A percentile compares a stretch with the other conserved stretches of the same genome.
Evolutionary conservation across 2,797 vertebrate genomes (phyloP).

Genomic region (Pseudochirops corinnae): DNA sequence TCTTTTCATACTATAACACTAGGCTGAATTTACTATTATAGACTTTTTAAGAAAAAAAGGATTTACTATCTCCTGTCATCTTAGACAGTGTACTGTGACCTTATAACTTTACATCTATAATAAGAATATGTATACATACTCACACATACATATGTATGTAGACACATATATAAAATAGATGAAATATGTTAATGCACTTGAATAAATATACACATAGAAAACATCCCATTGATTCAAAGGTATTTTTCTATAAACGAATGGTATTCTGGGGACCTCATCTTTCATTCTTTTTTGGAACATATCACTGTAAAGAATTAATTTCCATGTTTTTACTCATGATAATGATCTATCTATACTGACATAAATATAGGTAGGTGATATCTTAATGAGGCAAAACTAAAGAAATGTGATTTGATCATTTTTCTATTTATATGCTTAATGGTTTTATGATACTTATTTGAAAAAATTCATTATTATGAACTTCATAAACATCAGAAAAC

Average conservation of each 20-base stretch:
- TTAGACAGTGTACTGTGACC: not conserved
- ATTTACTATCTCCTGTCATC: conserved; percentile 1
- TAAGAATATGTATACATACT: not conserved
- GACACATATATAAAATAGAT: conserved; percentile 11
- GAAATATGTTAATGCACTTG: conserved; percentile 4
- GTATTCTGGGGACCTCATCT: not conserved
- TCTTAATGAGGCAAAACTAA: not conserved
- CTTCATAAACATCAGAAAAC: not conserved
- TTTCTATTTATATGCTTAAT: not conserved
- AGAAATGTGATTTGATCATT: not conserved
- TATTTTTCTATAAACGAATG: not conserved
- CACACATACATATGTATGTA: not conserved
- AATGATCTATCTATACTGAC: not conserved
- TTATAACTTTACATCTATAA: not conserved
- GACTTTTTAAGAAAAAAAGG: conserved; percentile 24
- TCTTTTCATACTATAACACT: conserved; percentile 62
- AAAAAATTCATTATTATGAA: not conserved
- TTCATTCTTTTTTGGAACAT: conserved; percentile 21
- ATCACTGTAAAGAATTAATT: not conserved
- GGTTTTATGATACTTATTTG: not conserved
- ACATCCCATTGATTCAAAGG: not conserved
- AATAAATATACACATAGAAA: conserved; percentile 25
- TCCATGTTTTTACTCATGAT: not conserved
- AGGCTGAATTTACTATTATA: conserved; percentile 65
- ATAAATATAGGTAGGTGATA: not conserved